Base-by-base conservation (phyloP, 2,888 invertebrate species). In the Hyalella azteca region DNA sequence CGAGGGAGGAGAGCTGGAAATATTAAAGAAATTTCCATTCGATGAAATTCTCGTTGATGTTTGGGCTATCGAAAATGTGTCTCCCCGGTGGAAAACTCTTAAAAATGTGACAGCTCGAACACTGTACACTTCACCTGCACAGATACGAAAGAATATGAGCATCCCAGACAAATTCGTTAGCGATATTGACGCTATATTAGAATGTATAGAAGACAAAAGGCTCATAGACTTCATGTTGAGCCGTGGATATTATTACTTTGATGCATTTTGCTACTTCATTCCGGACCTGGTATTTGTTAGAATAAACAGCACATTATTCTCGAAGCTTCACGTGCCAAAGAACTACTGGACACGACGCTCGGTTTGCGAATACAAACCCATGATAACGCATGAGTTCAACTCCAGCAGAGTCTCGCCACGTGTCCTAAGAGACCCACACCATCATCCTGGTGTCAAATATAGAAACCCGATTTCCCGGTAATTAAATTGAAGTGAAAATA, bases 1-100 rank as follows among this genome's bases (percentile, higher is more conserved):
- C 26, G 75, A 75, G 75, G 75, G 75, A 26, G 75, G 75, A 45
- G 75, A 75, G 19, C 36, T 75, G 19, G 75, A 75, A 0, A 40
- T 48, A n/a, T 4, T 75, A 3, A 48, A 41, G 26, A 40, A 41
- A 15, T 75, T 75, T 19, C 75, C 75, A 11, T 75, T 75, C 5
- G 45, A 45, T 13, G 75, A 75, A 7, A 75, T 75, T 26, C 7
- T 7, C 1, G 75, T 75, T n/a, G 75, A 75, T 39, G 75, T 48
- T 5, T 66, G 66, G 66, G 22, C n/a, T n/a, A 66, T 66, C 36
- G 66, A 66, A 19, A 22, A 36, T 29, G 66, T 66, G 13, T 66
- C 36, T 39, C 66, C 66, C 29, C 9, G 36, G 4, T 66, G 66
- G 66, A 66, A 66, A 4, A n/a, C 15, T 9, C 45, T 45, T 15